These are phyloP conservation scores for Serranus cabrilla DNA, from an alignment of 2,797 vertebrate species.

Conservation along the genomic window DNA sequence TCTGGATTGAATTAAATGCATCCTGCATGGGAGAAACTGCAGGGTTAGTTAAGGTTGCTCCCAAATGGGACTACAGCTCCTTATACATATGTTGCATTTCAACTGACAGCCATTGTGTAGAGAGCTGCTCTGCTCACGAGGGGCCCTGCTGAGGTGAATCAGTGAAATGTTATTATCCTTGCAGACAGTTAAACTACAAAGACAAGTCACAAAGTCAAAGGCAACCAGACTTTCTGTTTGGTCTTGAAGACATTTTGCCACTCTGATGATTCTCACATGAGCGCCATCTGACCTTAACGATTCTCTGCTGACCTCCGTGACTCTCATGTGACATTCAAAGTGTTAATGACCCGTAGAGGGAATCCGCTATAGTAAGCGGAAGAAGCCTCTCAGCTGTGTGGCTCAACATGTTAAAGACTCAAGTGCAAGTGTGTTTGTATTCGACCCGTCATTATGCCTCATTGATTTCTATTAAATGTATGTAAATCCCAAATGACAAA, in stretches of 20 bases:
- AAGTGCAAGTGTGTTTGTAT: neutral
- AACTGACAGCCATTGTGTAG: neutral
- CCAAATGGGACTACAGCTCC: neutral
- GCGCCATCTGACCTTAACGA: conserved; percentile 36
- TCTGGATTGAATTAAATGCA: conserved; percentile 43
- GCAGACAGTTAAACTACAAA: neutral
- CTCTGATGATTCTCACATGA: conserved; percentile 58
- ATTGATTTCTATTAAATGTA: conserved; percentile 24
- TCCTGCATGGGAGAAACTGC: conserved; percentile 23
- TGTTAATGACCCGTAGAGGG: conserved; percentile 2
- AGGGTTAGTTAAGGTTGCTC: conserved; percentile 23
- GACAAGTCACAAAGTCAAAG: neutral
- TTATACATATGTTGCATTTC: conserved; percentile 4
- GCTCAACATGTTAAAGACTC: neutral
- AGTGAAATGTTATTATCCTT: neutral
- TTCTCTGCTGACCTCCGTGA: conserved; percentile 39
- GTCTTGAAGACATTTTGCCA: conserved; percentile 25
- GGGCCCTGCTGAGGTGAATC: neutral
- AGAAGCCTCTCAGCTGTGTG: conserved; percentile 1
- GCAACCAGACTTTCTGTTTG: conserved; percentile 6
- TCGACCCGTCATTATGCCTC: conserved; percentile 11
- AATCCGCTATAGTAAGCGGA: neutral
- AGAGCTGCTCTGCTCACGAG: neutral
- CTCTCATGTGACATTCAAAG: conserved; percentile 58
- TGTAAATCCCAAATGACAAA: conserved; percentile 17